Evolutionary conservation across 2,888 invertebrate species (phyloP).

Genomic region (Drymonia ruficornis): DNA sequence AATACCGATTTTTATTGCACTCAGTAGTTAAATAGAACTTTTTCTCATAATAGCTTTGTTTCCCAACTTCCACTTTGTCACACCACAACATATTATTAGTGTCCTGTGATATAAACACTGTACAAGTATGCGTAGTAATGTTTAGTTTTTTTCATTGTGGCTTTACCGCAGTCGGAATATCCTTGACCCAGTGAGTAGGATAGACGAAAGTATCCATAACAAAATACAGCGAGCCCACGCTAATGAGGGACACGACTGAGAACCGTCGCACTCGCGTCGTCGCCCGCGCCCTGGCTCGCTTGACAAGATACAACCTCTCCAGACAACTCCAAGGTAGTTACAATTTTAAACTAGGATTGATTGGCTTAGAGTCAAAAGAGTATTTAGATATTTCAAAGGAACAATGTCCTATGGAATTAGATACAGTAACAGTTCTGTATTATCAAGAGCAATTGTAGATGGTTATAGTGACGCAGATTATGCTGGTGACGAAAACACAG

Average conservation of each 20-base stretch:
- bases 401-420: background rate
- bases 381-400: conserved; percentile 1
- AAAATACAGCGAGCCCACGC: conserved; percentile 36
- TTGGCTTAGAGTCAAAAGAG: background rate
- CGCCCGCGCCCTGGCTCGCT: conserved; percentile 11
- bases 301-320: background rate
- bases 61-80: too few species aligned
- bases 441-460: background rate
- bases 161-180: background rate
- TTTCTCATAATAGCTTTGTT: too few species aligned
- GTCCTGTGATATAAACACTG: too few species aligned
- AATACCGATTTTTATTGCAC: too few species aligned
- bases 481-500: background rate
- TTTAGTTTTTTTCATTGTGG: background rate
- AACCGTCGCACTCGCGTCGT: conserved; percentile 27
- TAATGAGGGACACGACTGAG: conserved; percentile 56
- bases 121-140: too few species aligned
- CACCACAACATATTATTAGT: too few species aligned
- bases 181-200: background rate
- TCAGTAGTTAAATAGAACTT: too few species aligned
- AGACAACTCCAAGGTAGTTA: background rate
- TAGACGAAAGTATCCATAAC: background rate
- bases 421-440: background rate
- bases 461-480: background rate
- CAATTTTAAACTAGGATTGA: too few species aligned